phyloP scores from a whole-genome alignment of 1,140 invertebrate genomes.

The Apis cerana region DNA sequence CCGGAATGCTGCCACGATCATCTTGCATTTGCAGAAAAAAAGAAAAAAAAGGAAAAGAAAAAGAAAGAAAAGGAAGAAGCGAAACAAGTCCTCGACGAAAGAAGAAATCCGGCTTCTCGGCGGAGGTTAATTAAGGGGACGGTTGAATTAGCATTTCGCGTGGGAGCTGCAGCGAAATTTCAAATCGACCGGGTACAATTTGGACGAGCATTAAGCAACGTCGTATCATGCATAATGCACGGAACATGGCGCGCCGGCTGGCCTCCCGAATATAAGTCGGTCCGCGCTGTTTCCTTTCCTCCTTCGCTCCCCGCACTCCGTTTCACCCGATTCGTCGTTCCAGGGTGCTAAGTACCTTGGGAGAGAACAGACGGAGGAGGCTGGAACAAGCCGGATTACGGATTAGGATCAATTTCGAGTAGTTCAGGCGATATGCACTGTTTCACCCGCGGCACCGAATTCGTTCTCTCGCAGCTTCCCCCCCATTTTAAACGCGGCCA shows the following conservation, averaged over 20 bases:
- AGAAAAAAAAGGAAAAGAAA: too few species aligned
- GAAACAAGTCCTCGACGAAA: neutral
- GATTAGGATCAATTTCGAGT: constrained; percentile 80
- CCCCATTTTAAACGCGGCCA: constrained; percentile 33
- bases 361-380: constrained; percentile 78
- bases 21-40: too few species aligned
- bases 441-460: constrained; percentile 40
- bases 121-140: constrained; percentile 52
- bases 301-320: constrained; percentile 46
- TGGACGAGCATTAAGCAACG: constrained; percentile 69
- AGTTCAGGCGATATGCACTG: constrained; percentile 75
- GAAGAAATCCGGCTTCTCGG: neutral
- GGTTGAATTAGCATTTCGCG: constrained; percentile 62
- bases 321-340: constrained; percentile 66
- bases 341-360: constrained; percentile 78
- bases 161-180: constrained; percentile 55
- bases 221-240: constrained; percentile 73
- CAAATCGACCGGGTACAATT: constrained; percentile 56
- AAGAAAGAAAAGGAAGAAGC: too few species aligned
- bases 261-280: constrained; percentile 69
- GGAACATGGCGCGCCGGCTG: constrained; percentile 67
- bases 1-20: too few species aligned
- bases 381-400: constrained; percentile 78
- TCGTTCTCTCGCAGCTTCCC: constrained; percentile 33
- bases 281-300: constrained; percentile 35